These are phyloP conservation scores for Camelus bactrianus DNA, from an alignment of 2,113 vertebrate species.

Conservation along the genomic window DNA sequence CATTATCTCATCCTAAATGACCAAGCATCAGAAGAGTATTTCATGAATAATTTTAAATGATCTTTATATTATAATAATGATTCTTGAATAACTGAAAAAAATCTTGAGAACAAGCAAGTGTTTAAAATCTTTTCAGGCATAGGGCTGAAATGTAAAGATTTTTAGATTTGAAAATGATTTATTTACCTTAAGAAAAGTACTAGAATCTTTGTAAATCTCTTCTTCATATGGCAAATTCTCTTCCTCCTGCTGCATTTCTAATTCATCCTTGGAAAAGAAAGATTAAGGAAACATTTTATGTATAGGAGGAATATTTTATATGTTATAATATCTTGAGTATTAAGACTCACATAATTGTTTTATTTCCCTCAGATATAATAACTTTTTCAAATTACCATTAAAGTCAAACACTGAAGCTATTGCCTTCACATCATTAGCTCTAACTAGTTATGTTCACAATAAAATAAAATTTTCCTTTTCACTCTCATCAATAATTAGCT, in stretches of 20 bases:
- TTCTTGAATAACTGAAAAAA: conserved; percentile 13
- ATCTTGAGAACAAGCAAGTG: neutral
- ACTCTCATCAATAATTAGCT: neutral
- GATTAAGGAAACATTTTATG: conserved; percentile 47
- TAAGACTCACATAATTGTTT: neutral
- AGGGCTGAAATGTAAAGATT: neutral
- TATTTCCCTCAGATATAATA: conserved; percentile 10
- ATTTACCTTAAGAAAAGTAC: conserved; percentile 97
- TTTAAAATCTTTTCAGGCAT: neutral
- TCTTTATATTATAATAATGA: conserved; percentile 46
- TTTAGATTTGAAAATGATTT: neutral
- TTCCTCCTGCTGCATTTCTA: conserved; percentile 94
- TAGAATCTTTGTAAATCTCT: conserved; percentile 98
- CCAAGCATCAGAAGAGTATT: neutral
- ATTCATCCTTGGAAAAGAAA: conserved; percentile 91
- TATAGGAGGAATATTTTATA: neutral
- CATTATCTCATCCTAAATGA: neutral
- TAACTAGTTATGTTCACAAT: neutral
- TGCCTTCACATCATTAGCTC: neutral
- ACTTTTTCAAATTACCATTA: conserved; percentile 36
- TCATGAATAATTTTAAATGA: conserved; percentile 35
- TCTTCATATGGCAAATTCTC: conserved; percentile 96
- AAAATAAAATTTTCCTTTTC: conserved; percentile 12
- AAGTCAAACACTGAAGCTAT: neutral
- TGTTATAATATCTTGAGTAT: neutral